Evolutionary conservation across 1,140 invertebrate species (phyloP), one percentile per base, ranked within the genome.

Genomic region (Halotydeus destructor): DNA sequence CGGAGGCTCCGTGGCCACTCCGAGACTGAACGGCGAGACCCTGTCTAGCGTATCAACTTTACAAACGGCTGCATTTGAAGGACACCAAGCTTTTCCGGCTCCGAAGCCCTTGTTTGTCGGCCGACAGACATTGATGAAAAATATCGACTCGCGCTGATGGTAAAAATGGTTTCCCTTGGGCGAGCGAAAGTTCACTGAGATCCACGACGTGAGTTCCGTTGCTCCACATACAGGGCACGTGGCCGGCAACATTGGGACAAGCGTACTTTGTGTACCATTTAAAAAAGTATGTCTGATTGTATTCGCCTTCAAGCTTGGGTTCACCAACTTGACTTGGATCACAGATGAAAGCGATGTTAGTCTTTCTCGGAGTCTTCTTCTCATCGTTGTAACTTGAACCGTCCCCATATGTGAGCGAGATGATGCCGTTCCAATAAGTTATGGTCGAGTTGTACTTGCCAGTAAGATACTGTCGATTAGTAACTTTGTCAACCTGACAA

Each of bases 321-420:
- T 44, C 41, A 3, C 60, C 59, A 5, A 34, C 41, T 30, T 54
- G 54, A 21, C 53, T 42, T 18, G 33, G 45, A 49, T 61, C 57
- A 50, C 60, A 62, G 2, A 60, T 28, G 24, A 62, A 60, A 2
- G 53, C 49, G 24, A 62, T 61, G 39, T 57, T 51, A 18, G 57
- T 47, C 24, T 38, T n/a, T 40, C 59, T 49, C 5, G 49, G 47
- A 34, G 50, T 30, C 1, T 50, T 27, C 34, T 50, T 32, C 3
- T 19, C 24, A 42, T 55, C 44, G 37, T 50, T 46, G 41, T 60
- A 60, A 16, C 37, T 36, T n/a, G 52, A 50, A 14, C 59, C 59
- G 30, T 50, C 43, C 6, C 46, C 44, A 43, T 60, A 62, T 5
- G 54, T 58, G 31, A 62, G 37, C 26, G 58, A 60, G 5, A 61